A percentile compares a stretch with the other conserved stretches of the same genome.
Evolutionary conservation across 2,113 vertebrate genomes (phyloP).

Genomic region (Potamarius usumacintae): DNA sequence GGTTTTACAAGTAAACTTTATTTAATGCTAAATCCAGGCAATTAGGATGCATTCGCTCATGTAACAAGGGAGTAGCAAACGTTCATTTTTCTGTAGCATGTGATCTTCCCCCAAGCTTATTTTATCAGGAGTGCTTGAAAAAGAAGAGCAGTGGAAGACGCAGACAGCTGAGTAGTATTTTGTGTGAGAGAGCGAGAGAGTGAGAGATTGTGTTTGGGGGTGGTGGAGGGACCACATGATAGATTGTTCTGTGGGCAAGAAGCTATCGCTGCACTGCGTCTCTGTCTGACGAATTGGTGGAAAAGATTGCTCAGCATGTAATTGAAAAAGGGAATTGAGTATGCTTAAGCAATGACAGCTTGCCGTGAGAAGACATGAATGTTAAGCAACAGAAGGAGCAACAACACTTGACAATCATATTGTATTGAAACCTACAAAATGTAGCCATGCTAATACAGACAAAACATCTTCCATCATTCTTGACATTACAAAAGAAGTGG

Average conservation of each 20-base stretch:
- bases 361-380: constrained; percentile 21
- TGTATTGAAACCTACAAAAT: not conserved
- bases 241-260: constrained; percentile 10
- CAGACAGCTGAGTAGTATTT: not conserved
- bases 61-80: constrained; percentile 46
- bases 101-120: constrained; percentile 44
- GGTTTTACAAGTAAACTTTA: constrained; percentile 46
- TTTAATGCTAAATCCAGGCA: constrained; percentile 42
- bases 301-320: constrained; percentile 17
- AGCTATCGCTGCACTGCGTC: constrained; percentile 5
- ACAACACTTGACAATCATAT: constrained; percentile 4
- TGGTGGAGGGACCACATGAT: not conserved
- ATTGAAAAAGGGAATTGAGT: constrained; percentile 33
- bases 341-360: constrained; percentile 11
- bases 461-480: too few species aligned
- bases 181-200: not conserved
- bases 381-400: constrained; percentile 20
- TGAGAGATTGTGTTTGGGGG: not conserved
- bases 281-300: constrained; percentile 2
- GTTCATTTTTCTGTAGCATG: constrained; percentile 42
- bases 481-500: not conserved
- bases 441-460: not conserved
- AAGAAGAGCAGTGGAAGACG: constrained; percentile 11
- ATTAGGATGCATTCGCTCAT: constrained; percentile 48
- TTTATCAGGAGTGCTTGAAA: constrained; percentile 21